Percentiles rank a stretch among this genome's conserved stretches.
phyloP scores from a whole-genome alignment of 64 coral and sea anemone species.

The Montipora cactus region DNA sequence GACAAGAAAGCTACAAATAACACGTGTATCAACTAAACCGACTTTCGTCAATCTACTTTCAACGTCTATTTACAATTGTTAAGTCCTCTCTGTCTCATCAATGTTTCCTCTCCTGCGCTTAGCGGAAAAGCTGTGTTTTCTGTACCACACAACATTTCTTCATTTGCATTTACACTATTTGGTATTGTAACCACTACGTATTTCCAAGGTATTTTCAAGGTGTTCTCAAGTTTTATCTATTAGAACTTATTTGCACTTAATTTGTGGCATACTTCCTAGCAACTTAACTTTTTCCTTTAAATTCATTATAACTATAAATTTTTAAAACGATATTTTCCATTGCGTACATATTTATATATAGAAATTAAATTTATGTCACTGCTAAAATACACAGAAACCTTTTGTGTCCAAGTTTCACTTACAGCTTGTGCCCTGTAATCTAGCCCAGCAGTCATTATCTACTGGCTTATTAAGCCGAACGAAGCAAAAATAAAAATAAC shows the following conservation, averaged over 20 bases:
- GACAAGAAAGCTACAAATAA: not conserved
- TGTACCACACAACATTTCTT: not conserved
- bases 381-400: not conserved
- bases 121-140: not conserved
- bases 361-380: not conserved
- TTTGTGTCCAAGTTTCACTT: not conserved
- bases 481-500: not conserved
- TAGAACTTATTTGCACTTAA: not conserved
- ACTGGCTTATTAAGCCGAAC: not conserved
- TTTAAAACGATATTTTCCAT: not conserved
- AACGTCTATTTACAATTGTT: conserved; percentile 19
- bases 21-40: not conserved
- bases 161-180: no score
- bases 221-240: not conserved
- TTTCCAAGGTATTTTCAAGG: no score
- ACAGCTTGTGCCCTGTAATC: not conserved
- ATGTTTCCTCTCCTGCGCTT: not conserved
- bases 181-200: no score
- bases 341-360: not conserved
- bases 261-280: not conserved
- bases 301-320: not conserved
- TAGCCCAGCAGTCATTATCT: not conserved
- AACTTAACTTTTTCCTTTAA: not conserved
- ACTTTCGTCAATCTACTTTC: not conserved
- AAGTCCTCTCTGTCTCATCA: not conserved